Percentiles rank a stretch among this genome's conserved stretches.
Conservation (phyloP, 2,888 invertebrate species). For the Stenolophus ochropezus region DNA sequence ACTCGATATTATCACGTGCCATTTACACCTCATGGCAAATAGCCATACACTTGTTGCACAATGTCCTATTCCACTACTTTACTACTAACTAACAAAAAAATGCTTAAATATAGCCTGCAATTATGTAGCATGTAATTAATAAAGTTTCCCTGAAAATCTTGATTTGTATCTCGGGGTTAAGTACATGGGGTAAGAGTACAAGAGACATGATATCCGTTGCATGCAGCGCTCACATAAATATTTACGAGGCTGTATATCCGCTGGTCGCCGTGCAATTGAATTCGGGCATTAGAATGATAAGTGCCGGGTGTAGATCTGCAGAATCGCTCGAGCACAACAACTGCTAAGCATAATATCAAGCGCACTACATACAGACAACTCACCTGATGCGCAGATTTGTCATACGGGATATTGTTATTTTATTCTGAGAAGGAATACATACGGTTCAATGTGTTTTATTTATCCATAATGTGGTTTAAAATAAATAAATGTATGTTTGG, state of each 20-base stretch:
- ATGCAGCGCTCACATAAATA: constrained; percentile 41
- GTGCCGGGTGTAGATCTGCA: constrained; percentile 15
- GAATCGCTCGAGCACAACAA: not conserved
- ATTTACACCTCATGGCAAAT: too few species aligned
- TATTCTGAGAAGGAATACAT: too few species aligned
- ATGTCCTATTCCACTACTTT: too few species aligned
- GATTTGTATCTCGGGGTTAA: not conserved
- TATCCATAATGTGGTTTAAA: too few species aligned
- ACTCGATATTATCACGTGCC: too few species aligned
- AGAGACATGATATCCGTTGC: constrained; percentile 26
- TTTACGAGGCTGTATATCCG: constrained; percentile 48
- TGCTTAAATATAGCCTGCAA: too few species aligned
- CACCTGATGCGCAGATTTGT: not conserved
- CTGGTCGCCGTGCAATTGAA: constrained; percentile 34
- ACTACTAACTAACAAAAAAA: too few species aligned
- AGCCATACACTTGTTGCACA: too few species aligned
- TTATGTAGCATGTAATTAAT: too few species aligned
- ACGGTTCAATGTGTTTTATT: too few species aligned
- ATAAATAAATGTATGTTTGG: too few species aligned
- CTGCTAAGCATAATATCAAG: constrained; percentile 17
- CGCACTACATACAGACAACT: not conserved
- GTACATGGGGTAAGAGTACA: constrained; percentile 10
- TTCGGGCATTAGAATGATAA: constrained; percentile 49
- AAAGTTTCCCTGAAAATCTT: too few species aligned
- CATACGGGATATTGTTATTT: not conserved